Evolutionary conservation across 2,888 invertebrate genomes (phyloP), one percentile per base, ranked within the genome.

Genomic region (Ophion obscuratus): DNA sequence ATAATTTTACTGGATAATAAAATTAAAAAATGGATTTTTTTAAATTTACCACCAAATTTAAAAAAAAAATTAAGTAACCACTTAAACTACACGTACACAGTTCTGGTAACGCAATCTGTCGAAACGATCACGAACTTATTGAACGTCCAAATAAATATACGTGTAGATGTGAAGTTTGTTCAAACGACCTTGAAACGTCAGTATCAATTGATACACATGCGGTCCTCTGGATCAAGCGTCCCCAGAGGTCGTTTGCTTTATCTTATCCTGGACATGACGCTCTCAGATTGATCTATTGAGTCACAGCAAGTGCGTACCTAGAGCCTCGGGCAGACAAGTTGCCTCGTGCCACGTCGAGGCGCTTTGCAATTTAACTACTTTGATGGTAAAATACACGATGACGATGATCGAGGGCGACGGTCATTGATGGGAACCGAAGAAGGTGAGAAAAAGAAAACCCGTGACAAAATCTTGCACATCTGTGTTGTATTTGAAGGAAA

Each of bases 201-300:
- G 81, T 84, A 86, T 86, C 81, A 86, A 86, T 86, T 78, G 70
- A 74, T 74, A 66, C 57, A 76, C 73, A 81, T 84, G 74, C 68
- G 70, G 70, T 79, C 81, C 47, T 74, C 78, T 79, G 81, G 81
- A 86, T 81, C 81, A 75, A 84, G 78, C 79, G 86, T 86, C 86
- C 84, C 83, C 84, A 84, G 86, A 81, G 83, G 81, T 84, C 83
- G 83, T 70, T 75, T 81, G 68, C 80, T 85, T 85, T 80, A 83
- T 78, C 81, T 86, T 81, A 81, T 75, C 61, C 59, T 68, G 75
- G 86, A 81, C 81, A 76, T 68, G 79, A 84, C 66, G 78, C 83
- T 84, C 73, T 75, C 70, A 86, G 78, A 86, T 84, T 86, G 86
- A 84, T 86, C 86, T 86, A 86, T 86, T 81, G 86, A 86, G 86